Evolutionary conservation across 1,140 invertebrate species (phyloP).

Genomic region (Diorhabda carinulata): DNA sequence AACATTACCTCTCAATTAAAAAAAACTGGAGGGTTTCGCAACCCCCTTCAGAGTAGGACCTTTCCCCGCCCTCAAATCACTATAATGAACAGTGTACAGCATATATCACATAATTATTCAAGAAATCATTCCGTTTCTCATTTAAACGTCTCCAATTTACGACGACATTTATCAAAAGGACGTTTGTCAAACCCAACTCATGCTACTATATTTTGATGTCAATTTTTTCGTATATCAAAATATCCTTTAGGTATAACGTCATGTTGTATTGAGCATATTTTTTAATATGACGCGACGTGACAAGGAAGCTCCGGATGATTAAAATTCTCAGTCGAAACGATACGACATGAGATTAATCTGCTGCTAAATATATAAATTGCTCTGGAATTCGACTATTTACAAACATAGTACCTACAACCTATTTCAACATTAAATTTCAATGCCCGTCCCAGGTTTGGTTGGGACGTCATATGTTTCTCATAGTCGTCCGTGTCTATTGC

Average conservation of each 20-base stretch:
- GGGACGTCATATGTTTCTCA: too few relatives aligned
- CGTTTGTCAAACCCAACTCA: background rate
- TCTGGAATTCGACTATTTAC: conserved; percentile 46
- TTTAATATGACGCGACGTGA: conserved; percentile 33
- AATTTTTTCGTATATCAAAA: background rate
- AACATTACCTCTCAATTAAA: too few relatives aligned
- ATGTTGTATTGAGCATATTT: conserved; percentile 36
- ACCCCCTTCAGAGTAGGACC: too few relatives aligned
- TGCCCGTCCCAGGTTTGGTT: conserved; percentile 15
- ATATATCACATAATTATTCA: too few relatives aligned
- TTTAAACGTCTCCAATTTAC: background rate
- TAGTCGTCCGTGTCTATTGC: too few relatives aligned
- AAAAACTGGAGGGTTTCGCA: too few relatives aligned
- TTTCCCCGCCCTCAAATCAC: too few relatives aligned
- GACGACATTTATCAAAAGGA: background rate
- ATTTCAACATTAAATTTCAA: conserved; percentile 39
- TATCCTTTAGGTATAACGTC: conserved; percentile 17
- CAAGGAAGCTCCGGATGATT: conserved; percentile 37
- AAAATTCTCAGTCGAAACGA: conserved; percentile 38
- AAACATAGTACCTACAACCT: conserved; percentile 38
- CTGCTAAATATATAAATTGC: conserved; percentile 46
- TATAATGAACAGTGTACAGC: too few relatives aligned
- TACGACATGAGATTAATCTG: conserved; percentile 44
- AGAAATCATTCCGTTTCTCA: too few relatives aligned
- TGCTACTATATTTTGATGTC: background rate